Evolutionary conservation across 2,797 vertebrate species (phyloP).

Genomic region (Acestrorhynchus altus): DNA sequence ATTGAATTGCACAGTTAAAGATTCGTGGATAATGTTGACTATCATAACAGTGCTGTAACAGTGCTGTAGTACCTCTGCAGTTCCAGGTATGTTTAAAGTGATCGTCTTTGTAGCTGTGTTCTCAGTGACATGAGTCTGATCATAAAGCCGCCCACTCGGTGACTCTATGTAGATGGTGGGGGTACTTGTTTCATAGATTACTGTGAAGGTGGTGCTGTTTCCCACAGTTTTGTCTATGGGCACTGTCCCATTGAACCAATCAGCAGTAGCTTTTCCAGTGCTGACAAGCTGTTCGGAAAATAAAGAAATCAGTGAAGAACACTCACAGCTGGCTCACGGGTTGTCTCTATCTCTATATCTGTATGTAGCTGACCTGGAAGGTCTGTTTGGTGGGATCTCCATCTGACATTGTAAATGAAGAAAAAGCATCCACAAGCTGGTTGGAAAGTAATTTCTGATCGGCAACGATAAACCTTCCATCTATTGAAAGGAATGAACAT

Average conservation of each 20-base stretch:
- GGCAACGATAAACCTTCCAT: slow-evolving; percentile 67
- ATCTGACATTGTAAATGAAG: slow-evolving; percentile 64
- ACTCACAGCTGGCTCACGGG: background rate
- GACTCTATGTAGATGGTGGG: slow-evolving; percentile 62
- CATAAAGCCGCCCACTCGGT: slow-evolving; percentile 64
- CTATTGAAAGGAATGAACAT: slow-evolving; percentile 53
- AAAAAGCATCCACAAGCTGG: slow-evolving; percentile 70
- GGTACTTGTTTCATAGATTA: slow-evolving; percentile 59
- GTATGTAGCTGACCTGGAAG: slow-evolving; percentile 69
- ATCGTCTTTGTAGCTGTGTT: slow-evolving; percentile 49
- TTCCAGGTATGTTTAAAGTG: slow-evolving; percentile 66
- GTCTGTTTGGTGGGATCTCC: slow-evolving; percentile 65
- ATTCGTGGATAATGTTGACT: too few species aligned
- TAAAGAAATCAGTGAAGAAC: background rate
- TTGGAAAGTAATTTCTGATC: slow-evolving; percentile 64
- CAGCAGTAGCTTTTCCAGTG: slow-evolving; percentile 35
- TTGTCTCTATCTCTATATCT: too few species aligned
- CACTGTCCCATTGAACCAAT: slow-evolving; percentile 58
- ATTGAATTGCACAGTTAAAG: too few species aligned
- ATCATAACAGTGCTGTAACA: background rate
- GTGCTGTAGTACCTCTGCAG: slow-evolving; percentile 63
- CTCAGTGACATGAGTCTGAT: slow-evolving; percentile 49
- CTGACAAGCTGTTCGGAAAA: slow-evolving; percentile 69
- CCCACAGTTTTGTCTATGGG: slow-evolving; percentile 67
- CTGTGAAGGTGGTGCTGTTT: slow-evolving; percentile 68